These are phyloP conservation scores for Holacanthus passer DNA, from an alignment of 2,113 vertebrate genomes.

Conservation along the genomic window DNA sequence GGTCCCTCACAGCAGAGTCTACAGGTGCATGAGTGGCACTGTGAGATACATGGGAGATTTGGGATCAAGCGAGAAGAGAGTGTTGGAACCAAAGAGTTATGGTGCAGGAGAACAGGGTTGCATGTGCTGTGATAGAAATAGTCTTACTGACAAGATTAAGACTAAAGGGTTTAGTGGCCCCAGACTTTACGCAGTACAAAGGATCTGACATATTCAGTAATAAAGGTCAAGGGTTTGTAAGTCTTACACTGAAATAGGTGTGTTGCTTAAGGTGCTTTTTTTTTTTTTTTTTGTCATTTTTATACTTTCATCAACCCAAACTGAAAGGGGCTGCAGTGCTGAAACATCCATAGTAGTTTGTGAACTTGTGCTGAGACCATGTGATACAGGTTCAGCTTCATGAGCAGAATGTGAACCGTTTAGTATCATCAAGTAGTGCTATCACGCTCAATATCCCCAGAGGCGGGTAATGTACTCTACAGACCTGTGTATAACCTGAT, in stretches of 20 bases:
- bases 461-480: background rate
- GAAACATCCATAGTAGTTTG: background rate
- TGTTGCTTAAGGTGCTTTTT: conserved; percentile 7
- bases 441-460: background rate
- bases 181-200: background rate
- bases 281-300: background rate
- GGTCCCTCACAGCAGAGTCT: background rate
- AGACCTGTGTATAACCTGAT: background rate
- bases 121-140: background rate
- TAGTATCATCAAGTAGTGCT: conserved; percentile 3
- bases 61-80: conserved; percentile 1
- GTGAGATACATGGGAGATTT: background rate
- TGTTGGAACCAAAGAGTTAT: conserved; percentile 8
- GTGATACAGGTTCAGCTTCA: conserved; percentile 19
- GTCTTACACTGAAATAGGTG: background rate
- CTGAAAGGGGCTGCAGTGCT: background rate
- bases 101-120: background rate
- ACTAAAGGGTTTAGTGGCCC: background rate
- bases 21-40: background rate
- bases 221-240: background rate
- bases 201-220: background rate
- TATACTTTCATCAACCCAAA: conserved; percentile 16
- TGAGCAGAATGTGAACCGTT: conserved; percentile 8
- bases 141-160: background rate
- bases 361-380: conserved; percentile 32